Conservation (phyloP, 2,113 vertebrate species). For the Epinephelus fuscoguttatus region DNA sequence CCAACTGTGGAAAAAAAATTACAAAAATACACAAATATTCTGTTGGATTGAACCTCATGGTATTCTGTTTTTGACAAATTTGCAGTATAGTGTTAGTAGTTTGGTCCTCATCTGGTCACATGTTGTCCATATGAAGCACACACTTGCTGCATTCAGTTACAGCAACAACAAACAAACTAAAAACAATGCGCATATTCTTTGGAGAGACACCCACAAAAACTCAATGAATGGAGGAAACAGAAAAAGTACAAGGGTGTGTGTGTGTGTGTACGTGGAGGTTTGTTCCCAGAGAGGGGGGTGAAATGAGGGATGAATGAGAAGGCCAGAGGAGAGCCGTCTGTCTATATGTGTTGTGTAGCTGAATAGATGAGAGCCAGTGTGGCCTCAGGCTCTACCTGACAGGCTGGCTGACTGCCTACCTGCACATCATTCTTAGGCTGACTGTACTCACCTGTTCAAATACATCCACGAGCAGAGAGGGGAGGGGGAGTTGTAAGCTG, state of each 20-base stretch:
- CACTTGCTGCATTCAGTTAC: neutral
- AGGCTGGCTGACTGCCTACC: constrained; percentile 43
- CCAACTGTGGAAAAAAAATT: neutral
- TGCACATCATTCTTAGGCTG: constrained; percentile 46
- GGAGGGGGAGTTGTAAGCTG: neutral
- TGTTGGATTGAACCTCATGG: neutral
- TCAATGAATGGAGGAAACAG: neutral
- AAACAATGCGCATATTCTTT: neutral
- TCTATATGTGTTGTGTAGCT: constrained; percentile 48
- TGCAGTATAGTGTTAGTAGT: neutral
- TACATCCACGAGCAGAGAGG: constrained; percentile 25
- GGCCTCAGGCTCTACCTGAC: constrained; percentile 63
- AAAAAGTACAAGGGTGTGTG: neutral
- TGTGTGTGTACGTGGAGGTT: neutral
- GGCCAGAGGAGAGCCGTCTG: constrained; percentile 55
- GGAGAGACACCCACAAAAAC: neutral
- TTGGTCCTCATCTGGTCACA: neutral
- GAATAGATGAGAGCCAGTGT: constrained; percentile 60
- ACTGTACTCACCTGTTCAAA: constrained; percentile 81
- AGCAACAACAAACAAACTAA: neutral
- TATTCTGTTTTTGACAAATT: neutral
- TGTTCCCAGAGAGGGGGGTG: constrained; percentile 25
- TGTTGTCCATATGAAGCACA: neutral
- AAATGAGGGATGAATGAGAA: constrained; percentile 44
- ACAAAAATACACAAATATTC: neutral